Evolutionary conservation across 1,140 invertebrate genomes (phyloP), one percentile per base, ranked within the genome.

Genomic region (Hycleus phaleratus): DNA sequence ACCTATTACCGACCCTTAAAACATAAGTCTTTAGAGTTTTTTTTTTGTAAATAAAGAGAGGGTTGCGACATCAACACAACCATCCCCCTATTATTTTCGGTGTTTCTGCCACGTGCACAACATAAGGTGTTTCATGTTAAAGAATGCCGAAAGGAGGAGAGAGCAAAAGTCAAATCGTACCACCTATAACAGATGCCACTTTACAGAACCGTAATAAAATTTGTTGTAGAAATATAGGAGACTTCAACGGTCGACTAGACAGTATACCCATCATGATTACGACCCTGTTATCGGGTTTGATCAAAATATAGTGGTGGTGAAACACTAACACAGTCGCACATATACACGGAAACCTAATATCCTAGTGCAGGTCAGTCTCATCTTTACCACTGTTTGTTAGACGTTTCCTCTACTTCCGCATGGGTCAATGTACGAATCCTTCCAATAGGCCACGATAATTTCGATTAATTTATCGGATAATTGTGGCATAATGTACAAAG

Each of bases 311-410:
- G 50, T 44, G 49, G 51, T 32, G 32, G 32, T 59, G 58, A 46
- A 42, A 47, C 59, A 60, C 59, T 52, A 52, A 47, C 46, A 18
- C 18, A 18, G 1, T 18, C 18, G 18, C 18, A 18, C 18, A 18
- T 18, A 18, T 18, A 18, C 18, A 18, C 18, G 18, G 18, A 18
- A 18, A 18, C 4, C 59, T 44, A 48, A 25, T 32, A 32, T 8
- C 24, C 54, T 61, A 55, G 43, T 53, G 62, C 62, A 66, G 64
- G 64, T 66, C 64, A 66, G 64, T 64, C 59, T 58, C 64, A 66
- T 64, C 61, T 55, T 50, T 55, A 26, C 49, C n/a, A 26, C 38
- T 46, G 18, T 12, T 10, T 25, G 40, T 46, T 46, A 53, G 49
- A 46, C n/a, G 47, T 46, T 48, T 26, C 44, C 39, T 32, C 47